These are phyloP conservation scores for Agrochola lota DNA, from an alignment of 2,888 invertebrate genomes.

Conservation along the genomic window DNA sequence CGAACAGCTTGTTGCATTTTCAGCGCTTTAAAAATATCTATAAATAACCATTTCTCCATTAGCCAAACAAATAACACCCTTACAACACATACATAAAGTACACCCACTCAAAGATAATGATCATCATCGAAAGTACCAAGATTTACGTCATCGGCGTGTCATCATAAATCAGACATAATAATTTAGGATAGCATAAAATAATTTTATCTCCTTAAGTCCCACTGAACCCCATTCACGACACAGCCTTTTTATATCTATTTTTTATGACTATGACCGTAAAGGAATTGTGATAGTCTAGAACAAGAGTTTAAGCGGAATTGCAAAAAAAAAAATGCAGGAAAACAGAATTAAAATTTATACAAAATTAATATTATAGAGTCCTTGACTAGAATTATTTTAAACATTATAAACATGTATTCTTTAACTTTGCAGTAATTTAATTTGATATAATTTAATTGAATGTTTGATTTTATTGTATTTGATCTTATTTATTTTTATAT, in stretches of 20 bases:
- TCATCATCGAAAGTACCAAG: conserved; percentile 33
- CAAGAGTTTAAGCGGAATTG: conserved; percentile 12
- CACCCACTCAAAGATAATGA: conserved; percentile 44
- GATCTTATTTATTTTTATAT: no score
- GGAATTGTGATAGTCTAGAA: conserved; percentile 37
- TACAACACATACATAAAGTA: not conserved
- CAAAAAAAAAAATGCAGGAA: no score
- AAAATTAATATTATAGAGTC: no score
- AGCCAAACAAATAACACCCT: not conserved
- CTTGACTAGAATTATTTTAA: no score
- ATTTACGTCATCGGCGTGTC: conserved; percentile 56
- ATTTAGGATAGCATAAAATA: conserved; percentile 71
- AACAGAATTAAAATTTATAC: no score
- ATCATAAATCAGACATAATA: conserved; percentile 67
- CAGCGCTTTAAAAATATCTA: not conserved
- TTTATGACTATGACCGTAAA: conserved; percentile 73
- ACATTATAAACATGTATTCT: no score
- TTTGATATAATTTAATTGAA: no score
- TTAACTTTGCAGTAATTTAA: no score
- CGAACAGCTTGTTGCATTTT: not conserved
- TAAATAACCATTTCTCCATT: not conserved
- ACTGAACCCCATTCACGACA: conserved; percentile 68
- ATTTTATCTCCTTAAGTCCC: conserved; percentile 68
- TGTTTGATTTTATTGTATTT: no score
- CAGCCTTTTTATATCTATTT: conserved; percentile 76